Base-by-base conservation (phyloP, 2,797 vertebrate species). In the Periparus ater region DNA sequence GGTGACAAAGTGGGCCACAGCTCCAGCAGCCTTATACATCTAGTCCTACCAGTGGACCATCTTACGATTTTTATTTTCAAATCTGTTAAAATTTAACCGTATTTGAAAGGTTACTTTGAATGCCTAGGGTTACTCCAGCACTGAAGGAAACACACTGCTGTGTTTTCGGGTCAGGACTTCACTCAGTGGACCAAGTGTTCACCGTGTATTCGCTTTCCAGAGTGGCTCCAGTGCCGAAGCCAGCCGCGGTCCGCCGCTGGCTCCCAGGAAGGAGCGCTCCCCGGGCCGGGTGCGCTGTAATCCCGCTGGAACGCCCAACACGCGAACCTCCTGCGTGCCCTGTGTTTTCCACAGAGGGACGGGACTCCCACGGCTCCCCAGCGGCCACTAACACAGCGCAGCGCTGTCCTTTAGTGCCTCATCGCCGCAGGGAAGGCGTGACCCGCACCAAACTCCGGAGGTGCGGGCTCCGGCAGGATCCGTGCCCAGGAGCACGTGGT, bases 401-500 rank as follows among this genome's bases (percentile, higher is more conserved):
- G 60, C 27, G 2, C 6, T 29, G 50, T 9, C 30, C 54, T 0
- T 3, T 4, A 1, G 27, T 2, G 67, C 79, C 44, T 2, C 1
- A 17, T 3, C 1, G 8, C 38, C 18, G 16, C 0, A 3, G 45
- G 70, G 25, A 32, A 20, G 3, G 17, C 10, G 32, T 2, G 50
- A 38, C 51, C 50, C 4, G 12, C 26, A 8, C 18, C 34, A 0
- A 9, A 14, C 4, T 1, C 12, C 17, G 0, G 20, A 3, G 29
- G 18, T 0, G 45, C 60, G 2, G 34, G 12, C 19, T 26, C 40
- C n/a, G 6, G 1, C 29, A 2, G 72, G 48, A 7, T 7, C 32
- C n/a, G 2, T 1, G 45, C 54, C 58, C 44, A 1, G 23, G 8
- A 34, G 48, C 73, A 2, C 22, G 3, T 1, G 19, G 63, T 2